phyloP scores from a whole-genome alignment of 1,140 invertebrate genomes.

The Bombus confusus region DNA sequence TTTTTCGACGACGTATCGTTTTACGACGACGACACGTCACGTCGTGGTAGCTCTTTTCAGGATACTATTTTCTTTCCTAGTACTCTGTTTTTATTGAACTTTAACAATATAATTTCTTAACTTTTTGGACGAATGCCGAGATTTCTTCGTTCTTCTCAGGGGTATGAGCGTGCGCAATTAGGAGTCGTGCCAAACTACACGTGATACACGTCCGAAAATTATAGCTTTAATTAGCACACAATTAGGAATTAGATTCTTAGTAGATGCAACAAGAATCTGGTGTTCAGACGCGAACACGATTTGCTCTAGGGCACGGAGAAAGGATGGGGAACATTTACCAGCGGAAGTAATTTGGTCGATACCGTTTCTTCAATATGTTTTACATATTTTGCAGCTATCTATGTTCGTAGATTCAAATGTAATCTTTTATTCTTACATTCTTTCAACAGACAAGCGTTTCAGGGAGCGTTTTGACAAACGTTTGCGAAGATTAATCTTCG shows the following conservation, averaged over 20 bases:
- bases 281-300: conserved; percentile 11
- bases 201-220: conserved; percentile 54
- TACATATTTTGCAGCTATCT: neutral
- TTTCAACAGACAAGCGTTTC: conserved; percentile 33
- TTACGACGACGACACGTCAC: neutral
- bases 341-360: conserved; percentile 61
- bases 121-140: conserved; percentile 71
- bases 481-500: conserved; percentile 40
- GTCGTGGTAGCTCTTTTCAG: conserved; percentile 34
- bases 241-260: conserved; percentile 47
- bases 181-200: conserved; percentile 53
- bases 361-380: conserved; percentile 42
- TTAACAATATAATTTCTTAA: conserved; percentile 69
- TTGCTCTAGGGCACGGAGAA: neutral
- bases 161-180: conserved; percentile 58
- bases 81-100: conserved; percentile 54
- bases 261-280: conserved; percentile 11
- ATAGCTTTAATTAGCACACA: conserved; percentile 64
- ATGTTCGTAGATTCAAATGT: conserved; percentile 13
- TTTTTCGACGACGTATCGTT: neutral
- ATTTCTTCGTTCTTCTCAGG: conserved; percentile 54
- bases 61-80: conserved; percentile 47
- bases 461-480: conserved; percentile 33
- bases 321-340: conserved; percentile 44
- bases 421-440: neutral